These are phyloP conservation scores for Diachasmimorpha longicaudata DNA, from an alignment of 1,140 invertebrate genomes.

Conservation along the genomic window DNA sequence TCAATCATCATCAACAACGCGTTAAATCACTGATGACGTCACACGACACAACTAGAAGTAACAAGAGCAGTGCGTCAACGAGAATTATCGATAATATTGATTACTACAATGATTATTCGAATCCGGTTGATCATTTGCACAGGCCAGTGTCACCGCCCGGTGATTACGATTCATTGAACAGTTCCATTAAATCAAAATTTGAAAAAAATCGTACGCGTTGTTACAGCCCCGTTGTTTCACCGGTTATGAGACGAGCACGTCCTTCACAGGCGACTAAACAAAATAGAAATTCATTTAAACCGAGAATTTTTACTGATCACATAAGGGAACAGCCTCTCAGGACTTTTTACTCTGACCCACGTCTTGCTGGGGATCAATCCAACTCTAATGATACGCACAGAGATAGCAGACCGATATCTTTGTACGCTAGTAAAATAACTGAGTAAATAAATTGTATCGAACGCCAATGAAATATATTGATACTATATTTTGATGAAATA, in stretches of 20 bases:
- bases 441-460: not conserved
- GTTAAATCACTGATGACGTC: conserved; percentile 18
- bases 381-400: conserved; percentile 34
- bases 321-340: conserved; percentile 49
- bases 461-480: not conserved
- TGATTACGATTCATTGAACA: conserved; percentile 49
- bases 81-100: conserved; percentile 39
- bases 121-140: conserved; percentile 51
- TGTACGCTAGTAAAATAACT: conserved; percentile 49
- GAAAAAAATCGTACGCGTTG: conserved; percentile 42
- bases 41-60: conserved; percentile 41
- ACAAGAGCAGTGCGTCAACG: conserved; percentile 36
- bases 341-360: conserved; percentile 53
- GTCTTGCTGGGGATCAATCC: conserved; percentile 45
- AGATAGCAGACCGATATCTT: conserved; percentile 48
- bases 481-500: not conserved
- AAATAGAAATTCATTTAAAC: conserved; percentile 40
- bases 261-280: conserved; percentile 1
- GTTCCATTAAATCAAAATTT: conserved; percentile 33
- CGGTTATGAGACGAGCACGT: conserved; percentile 36
- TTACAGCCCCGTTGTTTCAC: conserved; percentile 45
- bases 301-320: conserved; percentile 48
- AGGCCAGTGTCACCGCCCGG: conserved; percentile 46
- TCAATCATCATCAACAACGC: conserved; percentile 18
- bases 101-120: conserved; percentile 45